Base-by-base conservation (phyloP, 2,113 vertebrate genomes). In the Eulemur rufifrons region DNA sequence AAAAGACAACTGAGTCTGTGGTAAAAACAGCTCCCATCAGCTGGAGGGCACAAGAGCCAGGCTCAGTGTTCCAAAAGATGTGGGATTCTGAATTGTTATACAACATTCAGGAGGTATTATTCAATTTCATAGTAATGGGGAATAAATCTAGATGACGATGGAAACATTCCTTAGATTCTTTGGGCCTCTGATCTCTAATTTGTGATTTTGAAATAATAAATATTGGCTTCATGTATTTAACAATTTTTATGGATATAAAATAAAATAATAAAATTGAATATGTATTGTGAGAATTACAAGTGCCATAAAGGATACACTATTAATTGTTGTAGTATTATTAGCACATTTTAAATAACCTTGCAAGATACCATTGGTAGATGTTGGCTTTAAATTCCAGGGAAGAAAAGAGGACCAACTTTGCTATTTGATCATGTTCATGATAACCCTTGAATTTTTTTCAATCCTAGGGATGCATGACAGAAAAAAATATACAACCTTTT, bases 401-500 rank as follows among this genome's bases (percentile, higher is more conserved):
- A 69, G 9, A 84, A 91, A 89, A 23, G 8, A 89, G 6, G n/a
- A 61, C 3, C 29, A 27, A 61, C 52, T 86, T 95, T 73, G 21
- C 4, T 89, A 23, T 83, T 78, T 94, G 76, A 73, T 63, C 17
- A 39, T 83, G 27, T 63, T 10, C 32, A 29, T 61, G 17, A 86
- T 69, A 63, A 76, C 71, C 21, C 21, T 66, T 78, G 27, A 84
- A 76, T 73, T 45, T 87, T 13, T 45, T 84, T 95, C 10, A 95
- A 29, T 86, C 27, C 61, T 12, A 63, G 5, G 23, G 34, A 81
- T 42, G 10, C 9, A 29, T 39, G 21, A 50, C 5, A 64, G 37
- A 86, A 85, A 90, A 45, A 61, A n/a, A 84, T 4, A 61, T 34
- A 32, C 66, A 15, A 12, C 2, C 1, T 69, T 54, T 64, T 73